Base-by-base conservation (phyloP, 1,140 invertebrate species). In the Nixonia krombeini region DNA sequence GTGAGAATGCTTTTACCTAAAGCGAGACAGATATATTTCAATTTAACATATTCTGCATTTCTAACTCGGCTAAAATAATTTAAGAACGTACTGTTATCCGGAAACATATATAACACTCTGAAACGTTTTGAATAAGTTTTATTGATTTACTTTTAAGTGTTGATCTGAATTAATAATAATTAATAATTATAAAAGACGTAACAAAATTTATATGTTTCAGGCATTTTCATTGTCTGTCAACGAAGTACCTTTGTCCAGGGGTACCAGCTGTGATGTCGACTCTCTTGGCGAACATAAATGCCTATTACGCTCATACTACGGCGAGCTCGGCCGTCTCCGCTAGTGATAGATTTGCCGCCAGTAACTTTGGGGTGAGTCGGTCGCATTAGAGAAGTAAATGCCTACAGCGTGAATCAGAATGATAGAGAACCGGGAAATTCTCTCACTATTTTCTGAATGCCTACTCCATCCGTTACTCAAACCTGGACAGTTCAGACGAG, bases 251-350 rank as follows among this genome's bases (percentile, higher is more conserved):
- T 71, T 99, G 97, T 85, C 94, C 96, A 28, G 97, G 97, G 38
- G 97, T 99, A 3, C 98, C 98, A 9, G 98, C 98, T 6, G 96
- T 98, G 9, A 99, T 99, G 96, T 98, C 96, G 69, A 99, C 96
- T 18, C 87, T 99, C 2, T 86, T 99, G 63, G 98, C 98, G 16
- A 99, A 99, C 84, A 99, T 99, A 74, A 99, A 99, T 84, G 97
- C 98, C 57, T 99, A 98, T 86, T 99, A 99, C 84, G 98, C 98
- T 67, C 98, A 99, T 81, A 99, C 97, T 0, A 98, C 97, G n/a
- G 96, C 97, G 0, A 97, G 96, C 2, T 95, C 95, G 8, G 96
- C 96, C 23, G 98, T 99, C 6, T 99, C 97, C 12, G 98, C 98
- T 18, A 97, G 96, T 76, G 98, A 99, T 86, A 91, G 98, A 81